Conservation (phyloP, 2,113 vertebrate species). For the Oenanthe oenanthe region DNA sequence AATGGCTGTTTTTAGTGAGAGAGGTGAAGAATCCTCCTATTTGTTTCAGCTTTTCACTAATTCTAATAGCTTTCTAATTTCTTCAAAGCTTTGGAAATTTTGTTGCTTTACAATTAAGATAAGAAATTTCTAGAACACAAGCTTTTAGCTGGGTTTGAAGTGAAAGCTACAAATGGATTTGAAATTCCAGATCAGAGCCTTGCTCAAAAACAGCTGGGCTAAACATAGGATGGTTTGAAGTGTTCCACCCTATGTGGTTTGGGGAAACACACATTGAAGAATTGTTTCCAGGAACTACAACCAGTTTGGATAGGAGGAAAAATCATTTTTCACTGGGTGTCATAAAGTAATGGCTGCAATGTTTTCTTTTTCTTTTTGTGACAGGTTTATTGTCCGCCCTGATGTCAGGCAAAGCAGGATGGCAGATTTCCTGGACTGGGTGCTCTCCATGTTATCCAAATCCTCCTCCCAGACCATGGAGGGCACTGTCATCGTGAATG, state of each 20-base stretch:
- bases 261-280: background rate
- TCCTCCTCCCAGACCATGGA: conserved; percentile 80
- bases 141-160: background rate
- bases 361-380: background rate
- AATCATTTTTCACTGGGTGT: background rate
- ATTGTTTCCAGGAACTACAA: background rate
- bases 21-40: background rate
- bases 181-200: background rate
- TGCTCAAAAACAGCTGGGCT: background rate
- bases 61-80: background rate
- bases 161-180: background rate
- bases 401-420: conserved; percentile 89
- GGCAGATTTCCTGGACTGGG: conserved; percentile 92
- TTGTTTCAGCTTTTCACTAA: background rate
- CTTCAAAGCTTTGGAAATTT: background rate
- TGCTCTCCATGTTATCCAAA: conserved; percentile 80
- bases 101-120: background rate
- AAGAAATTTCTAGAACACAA: background rate
- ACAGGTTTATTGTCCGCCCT: conserved; percentile 91
- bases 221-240: background rate
- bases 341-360: background rate
- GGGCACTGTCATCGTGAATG: conserved; percentile 83
- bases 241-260: background rate
- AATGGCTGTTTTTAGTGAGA: background rate
- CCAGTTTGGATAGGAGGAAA: background rate